These are phyloP conservation scores for Drosophila ustulata DNA, from an alignment of 2,888 invertebrate species.

Conservation along the genomic window DNA sequence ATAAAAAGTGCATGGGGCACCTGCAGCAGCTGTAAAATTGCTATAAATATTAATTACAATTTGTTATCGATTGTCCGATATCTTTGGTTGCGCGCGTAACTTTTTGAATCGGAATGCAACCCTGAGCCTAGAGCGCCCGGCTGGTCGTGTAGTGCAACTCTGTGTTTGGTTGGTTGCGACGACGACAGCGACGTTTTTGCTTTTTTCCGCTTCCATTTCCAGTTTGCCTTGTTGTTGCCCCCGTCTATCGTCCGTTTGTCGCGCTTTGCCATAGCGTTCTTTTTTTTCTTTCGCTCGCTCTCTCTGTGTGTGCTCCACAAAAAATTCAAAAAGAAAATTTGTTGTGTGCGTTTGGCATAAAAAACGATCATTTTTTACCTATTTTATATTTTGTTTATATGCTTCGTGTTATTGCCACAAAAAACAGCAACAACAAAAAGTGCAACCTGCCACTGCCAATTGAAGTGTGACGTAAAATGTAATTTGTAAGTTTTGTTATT, in stretches of 20 bases:
- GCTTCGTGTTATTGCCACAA: conserved; percentile 38
- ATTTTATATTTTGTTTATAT: conserved; percentile 46
- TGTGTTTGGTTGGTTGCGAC: conserved; percentile 60
- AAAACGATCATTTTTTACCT: conserved; percentile 32
- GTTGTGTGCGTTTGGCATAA: conserved; percentile 43
- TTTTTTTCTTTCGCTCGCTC: conserved; percentile 49
- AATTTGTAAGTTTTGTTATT: conserved; percentile 70
- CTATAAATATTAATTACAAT: conserved; percentile 28
- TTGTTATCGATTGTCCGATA: conserved; percentile 68
- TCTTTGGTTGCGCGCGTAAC: conserved; percentile 23
- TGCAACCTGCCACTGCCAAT: conserved; percentile 62
- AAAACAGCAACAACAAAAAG: conserved; percentile 48
- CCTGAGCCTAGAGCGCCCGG: conserved; percentile 63
- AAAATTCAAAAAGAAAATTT: conserved; percentile 47
- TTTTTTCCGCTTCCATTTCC: conserved; percentile 79
- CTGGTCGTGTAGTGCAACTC: conserved; percentile 67
- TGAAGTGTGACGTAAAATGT: conserved; percentile 66
- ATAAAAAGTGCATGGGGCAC: background rate
- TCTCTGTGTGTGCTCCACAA: conserved; percentile 55
- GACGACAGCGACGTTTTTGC: conserved; percentile 55
- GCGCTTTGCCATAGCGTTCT: conserved; percentile 71
- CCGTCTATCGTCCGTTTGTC: conserved; percentile 70
- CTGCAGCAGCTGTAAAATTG: conserved; percentile 21
- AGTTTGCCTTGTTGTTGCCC: conserved; percentile 71
- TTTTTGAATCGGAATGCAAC: conserved; percentile 57